phyloP scores from a whole-genome alignment of 2,797 vertebrate species.

The Typhlichthys eigenmanni region DNA sequence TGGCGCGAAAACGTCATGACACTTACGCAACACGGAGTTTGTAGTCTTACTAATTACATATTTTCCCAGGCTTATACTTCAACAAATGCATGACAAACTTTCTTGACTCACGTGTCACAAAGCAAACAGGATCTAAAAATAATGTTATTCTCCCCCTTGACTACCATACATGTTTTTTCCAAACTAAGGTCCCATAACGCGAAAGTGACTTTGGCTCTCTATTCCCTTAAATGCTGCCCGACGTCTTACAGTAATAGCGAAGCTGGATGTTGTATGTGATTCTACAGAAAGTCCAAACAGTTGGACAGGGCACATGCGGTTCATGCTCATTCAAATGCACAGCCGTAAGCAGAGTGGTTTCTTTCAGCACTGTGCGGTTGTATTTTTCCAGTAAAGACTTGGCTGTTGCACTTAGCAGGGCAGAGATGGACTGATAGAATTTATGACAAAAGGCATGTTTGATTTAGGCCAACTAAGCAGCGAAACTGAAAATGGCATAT shows the following conservation, averaged over 20 bases:
- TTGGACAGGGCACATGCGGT: slow-evolving; percentile 15
- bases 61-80: no score
- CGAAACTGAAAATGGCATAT: not conserved
- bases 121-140: no score
- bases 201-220: no score
- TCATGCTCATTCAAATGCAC: slow-evolving; percentile 30
- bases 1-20: no score
- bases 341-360: slow-evolving; percentile 23
- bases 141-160: no score
- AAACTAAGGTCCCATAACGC: no score
- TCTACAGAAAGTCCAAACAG: slow-evolving; percentile 31
- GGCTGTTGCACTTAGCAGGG: slow-evolving; percentile 19
- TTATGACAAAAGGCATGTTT: slow-evolving; percentile 25
- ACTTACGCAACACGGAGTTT: no score
- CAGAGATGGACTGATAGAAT: slow-evolving; percentile 40
- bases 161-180: no score
- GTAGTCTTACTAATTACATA: no score
- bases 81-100: no score
- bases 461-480: not conserved
- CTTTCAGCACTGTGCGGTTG: slow-evolving; percentile 43
- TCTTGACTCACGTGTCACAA: no score
- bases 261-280: slow-evolving; percentile 1
- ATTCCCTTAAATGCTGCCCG: slow-evolving; percentile 3
- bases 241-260: slow-evolving; percentile 26
- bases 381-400: slow-evolving; percentile 27